Conservation (phyloP, 2,888 invertebrate species). For the Caenorhabditis auriculariae region DNA sequence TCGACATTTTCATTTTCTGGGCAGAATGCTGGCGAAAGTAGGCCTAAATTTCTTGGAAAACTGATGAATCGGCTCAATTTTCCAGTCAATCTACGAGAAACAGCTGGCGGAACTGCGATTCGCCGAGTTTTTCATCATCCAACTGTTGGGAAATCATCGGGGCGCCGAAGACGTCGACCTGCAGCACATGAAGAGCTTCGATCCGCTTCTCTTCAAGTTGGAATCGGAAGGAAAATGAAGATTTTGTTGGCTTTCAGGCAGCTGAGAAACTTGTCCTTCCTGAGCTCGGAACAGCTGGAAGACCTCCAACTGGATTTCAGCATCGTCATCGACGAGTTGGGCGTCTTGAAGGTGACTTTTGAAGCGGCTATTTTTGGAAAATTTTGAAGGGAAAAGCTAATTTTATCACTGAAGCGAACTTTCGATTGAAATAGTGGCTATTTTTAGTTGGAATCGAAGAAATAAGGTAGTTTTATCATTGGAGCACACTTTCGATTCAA, state of each 20-base stretch:
- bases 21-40: constrained; percentile 87
- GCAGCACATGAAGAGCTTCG: constrained; percentile 39
- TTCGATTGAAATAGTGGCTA: too few relatives aligned
- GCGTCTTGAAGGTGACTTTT: constrained; percentile 14
- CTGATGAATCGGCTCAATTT: neutral
- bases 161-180: constrained; percentile 26
- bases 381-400: constrained; percentile 84
- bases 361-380: constrained; percentile 78
- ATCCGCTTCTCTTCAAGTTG: constrained; percentile 33
- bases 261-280: constrained; percentile 15
- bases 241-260: constrained; percentile 18
- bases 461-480: too few relatives aligned
- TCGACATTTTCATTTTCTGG: constrained; percentile 87
- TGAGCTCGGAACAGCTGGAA: constrained; percentile 19
- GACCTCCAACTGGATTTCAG: constrained; percentile 42
- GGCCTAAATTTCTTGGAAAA: constrained; percentile 7
- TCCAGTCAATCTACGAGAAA: constrained; percentile 87
- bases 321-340: constrained; percentile 34
- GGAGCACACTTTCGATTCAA: too few relatives aligned
- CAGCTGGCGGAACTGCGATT: constrained; percentile 89
- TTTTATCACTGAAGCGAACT: too few relatives aligned
- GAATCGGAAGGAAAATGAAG: neutral
- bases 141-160: constrained; percentile 70
- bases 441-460: too few relatives aligned
- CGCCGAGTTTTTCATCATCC: constrained; percentile 91